These are phyloP conservation scores for Tillus elongatus DNA, from an alignment of 2,888 invertebrate species.

Conservation along the genomic window DNA sequence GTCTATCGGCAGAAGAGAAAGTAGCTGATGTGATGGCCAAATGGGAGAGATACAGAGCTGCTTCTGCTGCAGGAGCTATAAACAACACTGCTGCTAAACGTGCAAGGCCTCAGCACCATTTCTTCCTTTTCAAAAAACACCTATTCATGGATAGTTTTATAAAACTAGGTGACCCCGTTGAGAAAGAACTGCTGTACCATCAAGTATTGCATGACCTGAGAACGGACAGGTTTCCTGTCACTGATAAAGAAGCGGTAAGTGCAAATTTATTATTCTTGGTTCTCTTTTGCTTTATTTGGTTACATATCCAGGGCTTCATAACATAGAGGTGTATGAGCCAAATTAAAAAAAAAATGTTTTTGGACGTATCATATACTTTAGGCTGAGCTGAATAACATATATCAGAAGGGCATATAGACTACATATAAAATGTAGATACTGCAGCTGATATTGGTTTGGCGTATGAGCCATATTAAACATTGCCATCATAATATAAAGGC, in stretches of 20 bases:
- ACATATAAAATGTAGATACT: too few relatives aligned
- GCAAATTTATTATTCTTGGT: not conserved
- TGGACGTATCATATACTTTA: too few relatives aligned
- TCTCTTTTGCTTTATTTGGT: too few relatives aligned
- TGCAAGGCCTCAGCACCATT: slow-evolving; percentile 49
- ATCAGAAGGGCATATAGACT: too few relatives aligned
- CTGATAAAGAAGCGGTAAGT: slow-evolving; percentile 88
- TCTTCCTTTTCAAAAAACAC: slow-evolving; percentile 74
- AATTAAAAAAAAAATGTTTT: too few relatives aligned
- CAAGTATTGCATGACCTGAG: slow-evolving; percentile 85
- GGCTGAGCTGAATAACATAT: too few relatives aligned
- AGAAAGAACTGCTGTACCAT: slow-evolving; percentile 88
- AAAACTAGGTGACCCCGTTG: slow-evolving; percentile 75
- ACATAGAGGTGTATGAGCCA: too few relatives aligned
- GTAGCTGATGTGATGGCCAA: slow-evolving; percentile 91
- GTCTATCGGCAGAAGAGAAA: slow-evolving; percentile 75
- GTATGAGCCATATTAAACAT: too few relatives aligned
- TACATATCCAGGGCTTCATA: too few relatives aligned
- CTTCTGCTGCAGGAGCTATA: slow-evolving; percentile 49
- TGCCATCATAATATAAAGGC: too few relatives aligned
- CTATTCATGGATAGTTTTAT: slow-evolving; percentile 71
- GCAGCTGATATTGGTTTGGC: too few relatives aligned
- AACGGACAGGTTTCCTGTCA: slow-evolving; percentile 84
- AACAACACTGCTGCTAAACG: slow-evolving; percentile 35
- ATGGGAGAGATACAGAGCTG: slow-evolving; percentile 82